These are phyloP conservation scores for Australoheros scitulus DNA, from an alignment of 2,113 vertebrate genomes.

Conservation along the genomic window DNA sequence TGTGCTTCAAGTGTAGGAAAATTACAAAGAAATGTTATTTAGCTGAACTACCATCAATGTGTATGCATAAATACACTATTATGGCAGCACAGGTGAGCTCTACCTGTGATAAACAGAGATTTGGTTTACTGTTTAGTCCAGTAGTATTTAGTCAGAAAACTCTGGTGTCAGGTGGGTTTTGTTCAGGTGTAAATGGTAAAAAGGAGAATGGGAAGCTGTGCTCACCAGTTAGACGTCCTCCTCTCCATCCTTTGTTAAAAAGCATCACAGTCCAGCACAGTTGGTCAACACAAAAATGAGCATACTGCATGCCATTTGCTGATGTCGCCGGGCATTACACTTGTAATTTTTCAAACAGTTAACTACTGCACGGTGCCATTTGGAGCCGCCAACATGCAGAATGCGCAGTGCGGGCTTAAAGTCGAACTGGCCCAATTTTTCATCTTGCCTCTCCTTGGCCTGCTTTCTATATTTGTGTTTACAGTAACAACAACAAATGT, in stretches of 20 bases:
- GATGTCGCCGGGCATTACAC: conserved; percentile 40
- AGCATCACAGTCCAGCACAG: background rate
- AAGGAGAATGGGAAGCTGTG: background rate
- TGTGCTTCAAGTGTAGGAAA: background rate
- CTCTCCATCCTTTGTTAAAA: background rate
- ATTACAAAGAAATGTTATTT: background rate
- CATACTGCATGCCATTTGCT: conserved; percentile 27
- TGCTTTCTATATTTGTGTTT: conserved; percentile 20
- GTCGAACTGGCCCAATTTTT: conserved; percentile 11
- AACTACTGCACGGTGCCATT: conserved; percentile 5
- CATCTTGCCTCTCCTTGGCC: conserved; percentile 18
- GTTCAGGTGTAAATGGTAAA: background rate
- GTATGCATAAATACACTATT: background rate
- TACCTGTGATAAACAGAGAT: background rate
- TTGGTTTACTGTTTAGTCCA: background rate
- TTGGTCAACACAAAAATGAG: background rate
- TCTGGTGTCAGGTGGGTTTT: background rate
- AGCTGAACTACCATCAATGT: background rate
- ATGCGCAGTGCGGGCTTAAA: background rate
- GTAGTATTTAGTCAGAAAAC: background rate
- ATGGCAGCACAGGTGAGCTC: too few species aligned
- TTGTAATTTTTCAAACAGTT: conserved; percentile 40
- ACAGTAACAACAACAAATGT: conserved; percentile 15
- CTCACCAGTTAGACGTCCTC: background rate
- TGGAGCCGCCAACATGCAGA: conserved; percentile 1